These are phyloP conservation scores for Pardalotus punctatus DNA, from an alignment of 2,113 vertebrate species.

Conservation along the genomic window DNA sequence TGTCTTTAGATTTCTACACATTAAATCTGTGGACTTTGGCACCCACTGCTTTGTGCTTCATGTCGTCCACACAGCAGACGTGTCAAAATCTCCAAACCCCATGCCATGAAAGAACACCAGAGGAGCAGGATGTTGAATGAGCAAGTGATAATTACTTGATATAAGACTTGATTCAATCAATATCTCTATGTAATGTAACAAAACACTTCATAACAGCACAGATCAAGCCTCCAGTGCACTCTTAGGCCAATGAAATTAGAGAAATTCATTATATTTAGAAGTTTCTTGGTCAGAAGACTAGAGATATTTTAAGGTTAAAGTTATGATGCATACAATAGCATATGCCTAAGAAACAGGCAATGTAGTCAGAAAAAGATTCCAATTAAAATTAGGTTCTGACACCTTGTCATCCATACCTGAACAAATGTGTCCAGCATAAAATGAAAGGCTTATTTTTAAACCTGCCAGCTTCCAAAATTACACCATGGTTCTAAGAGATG, in stretches of 20 bases:
- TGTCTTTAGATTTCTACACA: neutral
- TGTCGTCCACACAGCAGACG: fast-evolving
- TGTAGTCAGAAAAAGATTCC: neutral
- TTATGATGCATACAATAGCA: neutral
- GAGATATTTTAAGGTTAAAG: neutral
- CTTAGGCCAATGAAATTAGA: neutral
- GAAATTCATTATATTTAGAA: neutral
- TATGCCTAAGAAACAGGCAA: neutral
- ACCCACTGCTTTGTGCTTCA: neutral
- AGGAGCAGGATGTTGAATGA: neutral
- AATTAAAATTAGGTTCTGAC: neutral
- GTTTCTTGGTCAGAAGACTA: neutral
- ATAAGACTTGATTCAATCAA: neutral
- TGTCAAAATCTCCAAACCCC: neutral
- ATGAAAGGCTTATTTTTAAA: neutral
- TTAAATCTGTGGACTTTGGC: neutral
- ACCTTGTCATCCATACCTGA: neutral
- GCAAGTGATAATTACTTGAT: neutral
- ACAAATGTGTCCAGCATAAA: neutral
- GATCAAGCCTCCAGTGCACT: neutral
- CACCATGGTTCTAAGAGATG: neutral
- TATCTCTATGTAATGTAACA: neutral
- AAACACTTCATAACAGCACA: neutral
- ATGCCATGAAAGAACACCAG: neutral
- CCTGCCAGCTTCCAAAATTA: neutral